Conservation (phyloP, 2,888 invertebrate species). For the Diogma glabrata region DNA sequence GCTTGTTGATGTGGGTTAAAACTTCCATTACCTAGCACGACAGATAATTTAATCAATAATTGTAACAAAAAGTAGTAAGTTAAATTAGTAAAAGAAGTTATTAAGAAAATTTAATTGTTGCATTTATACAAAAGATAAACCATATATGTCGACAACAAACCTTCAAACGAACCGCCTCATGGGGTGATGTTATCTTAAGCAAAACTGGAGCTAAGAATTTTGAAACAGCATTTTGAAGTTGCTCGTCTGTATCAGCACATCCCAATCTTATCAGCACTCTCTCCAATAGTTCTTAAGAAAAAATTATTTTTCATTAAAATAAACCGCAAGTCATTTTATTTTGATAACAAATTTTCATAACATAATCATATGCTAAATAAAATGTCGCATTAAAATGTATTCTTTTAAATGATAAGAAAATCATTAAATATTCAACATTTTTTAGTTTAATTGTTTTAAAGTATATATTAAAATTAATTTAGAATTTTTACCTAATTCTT, state of each 20-base stretch:
- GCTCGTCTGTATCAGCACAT: constrained; percentile 79
- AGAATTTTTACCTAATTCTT: constrained; percentile 32
- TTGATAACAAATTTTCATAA: no score
- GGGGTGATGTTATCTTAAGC: constrained; percentile 76
- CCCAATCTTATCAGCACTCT: constrained; percentile 81
- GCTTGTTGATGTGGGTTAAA: constrained; percentile 80
- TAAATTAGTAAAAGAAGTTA: neutral
- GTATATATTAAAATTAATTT: no score
- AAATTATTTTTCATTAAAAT: no score
- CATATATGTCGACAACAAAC: constrained; percentile 30
- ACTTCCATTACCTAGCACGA: constrained; percentile 81
- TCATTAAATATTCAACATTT: no score
- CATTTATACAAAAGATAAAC: neutral
- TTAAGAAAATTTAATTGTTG: neutral
- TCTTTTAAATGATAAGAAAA: no score
- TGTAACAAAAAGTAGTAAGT: no score
- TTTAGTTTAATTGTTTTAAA: no score
- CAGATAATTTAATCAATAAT: no score
- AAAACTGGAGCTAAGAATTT: constrained; percentile 79
- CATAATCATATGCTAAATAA: no score
- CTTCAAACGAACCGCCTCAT: constrained; percentile 68
- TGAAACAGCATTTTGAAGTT: constrained; percentile 65
- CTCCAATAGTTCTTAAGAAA: constrained; percentile 62
- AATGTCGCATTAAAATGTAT: no score
- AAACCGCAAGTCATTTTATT: no score